Evolutionary conservation across 2,797 vertebrate genomes (phyloP), one percentile per base, ranked within the genome.

Genomic region (Hemibagrus guttatus): DNA sequence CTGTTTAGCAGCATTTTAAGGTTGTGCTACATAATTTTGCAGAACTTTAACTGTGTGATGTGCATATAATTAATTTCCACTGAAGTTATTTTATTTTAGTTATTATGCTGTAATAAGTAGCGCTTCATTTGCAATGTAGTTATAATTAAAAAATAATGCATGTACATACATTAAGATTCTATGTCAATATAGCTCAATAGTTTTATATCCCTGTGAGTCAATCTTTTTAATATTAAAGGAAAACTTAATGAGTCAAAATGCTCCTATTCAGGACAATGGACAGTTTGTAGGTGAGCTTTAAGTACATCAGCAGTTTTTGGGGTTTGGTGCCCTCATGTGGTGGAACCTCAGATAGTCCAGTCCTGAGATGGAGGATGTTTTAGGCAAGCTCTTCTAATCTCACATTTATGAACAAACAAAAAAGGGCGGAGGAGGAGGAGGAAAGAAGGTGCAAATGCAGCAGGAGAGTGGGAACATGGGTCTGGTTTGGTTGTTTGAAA

Each of bases 401-500:
- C 28, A n/a, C 74, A 64, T 84, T n/a, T 85, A 42, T 46, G 68
- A 59, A 56, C 28, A 42, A 74, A 61, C 75, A 69, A 83, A 49
- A n/a, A 85, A 83, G 9, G 61, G 78, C 42, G 84, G 79, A 64
- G 28, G 52, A 83, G n/a, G 86, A 84, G 91, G 83, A 52, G 61
- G 23, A 86, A 11, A 68, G 69, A 66, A 52, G 17, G n/a, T 23
- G 5, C 14, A 74, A 69, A 78, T 71, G 72, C n/a, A 66, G 69
- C 39, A 84, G 71, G 72, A 39, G 23, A 7, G 11, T 79, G 6
- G 81, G 42, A 56, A 4, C 80, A 19, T 87, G 61, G 80, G 68
- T 26, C 59, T 56, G 64, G 63, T 39, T 79, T 42, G 84, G 72
- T 89, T 90, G 19, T 89, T 84, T 91, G 91, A 89, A 91, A 95